Conservation (phyloP, 1,140 invertebrate species). For the Drosophila grimshawi region DNA sequence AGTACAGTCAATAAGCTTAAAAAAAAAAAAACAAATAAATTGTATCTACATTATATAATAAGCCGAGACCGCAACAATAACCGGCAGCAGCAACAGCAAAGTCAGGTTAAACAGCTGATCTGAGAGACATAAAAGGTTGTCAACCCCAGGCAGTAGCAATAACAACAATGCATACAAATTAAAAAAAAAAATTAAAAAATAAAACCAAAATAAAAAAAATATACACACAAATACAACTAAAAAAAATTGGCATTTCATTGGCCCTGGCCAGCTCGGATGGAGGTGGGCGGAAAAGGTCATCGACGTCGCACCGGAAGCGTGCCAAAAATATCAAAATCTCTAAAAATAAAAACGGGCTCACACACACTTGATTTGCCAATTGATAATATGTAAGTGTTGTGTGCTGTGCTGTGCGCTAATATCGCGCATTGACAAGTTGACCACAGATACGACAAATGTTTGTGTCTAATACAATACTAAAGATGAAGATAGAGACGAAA, state of each 20-base stretch:
- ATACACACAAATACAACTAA: conserved; percentile 26
- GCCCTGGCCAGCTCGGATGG: conserved; percentile 32
- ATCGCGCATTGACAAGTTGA: neutral
- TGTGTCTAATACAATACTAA: neutral
- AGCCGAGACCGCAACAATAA: conserved; percentile 30
- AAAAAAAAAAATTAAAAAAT: conserved; percentile 19
- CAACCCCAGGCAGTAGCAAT: conserved; percentile 37
- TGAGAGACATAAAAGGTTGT: conserved; percentile 41
- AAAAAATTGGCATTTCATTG: conserved; percentile 45
- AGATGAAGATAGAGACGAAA: neutral
- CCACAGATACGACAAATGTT: neutral
- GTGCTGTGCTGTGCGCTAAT: neutral
- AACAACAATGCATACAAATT: conserved; percentile 41
- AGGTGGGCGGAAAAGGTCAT: conserved; percentile 63
- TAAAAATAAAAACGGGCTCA: conserved; percentile 57
- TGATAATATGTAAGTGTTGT: conserved; percentile 9
- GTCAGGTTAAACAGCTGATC: conserved; percentile 48
- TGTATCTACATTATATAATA: conserved; percentile 72
- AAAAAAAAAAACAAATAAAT: conserved; percentile 42
- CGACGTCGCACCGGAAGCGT: conserved; percentile 71
- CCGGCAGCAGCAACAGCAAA: conserved; percentile 27
- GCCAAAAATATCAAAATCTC: conserved; percentile 76
- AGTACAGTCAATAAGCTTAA: conserved; percentile 62
- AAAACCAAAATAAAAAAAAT: conserved; percentile 1
- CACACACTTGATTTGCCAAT: conserved; percentile 20